These are phyloP conservation scores for Amphipyra tragopoginis DNA, from an alignment of 2,888 invertebrate species.

Conservation along the genomic window DNA sequence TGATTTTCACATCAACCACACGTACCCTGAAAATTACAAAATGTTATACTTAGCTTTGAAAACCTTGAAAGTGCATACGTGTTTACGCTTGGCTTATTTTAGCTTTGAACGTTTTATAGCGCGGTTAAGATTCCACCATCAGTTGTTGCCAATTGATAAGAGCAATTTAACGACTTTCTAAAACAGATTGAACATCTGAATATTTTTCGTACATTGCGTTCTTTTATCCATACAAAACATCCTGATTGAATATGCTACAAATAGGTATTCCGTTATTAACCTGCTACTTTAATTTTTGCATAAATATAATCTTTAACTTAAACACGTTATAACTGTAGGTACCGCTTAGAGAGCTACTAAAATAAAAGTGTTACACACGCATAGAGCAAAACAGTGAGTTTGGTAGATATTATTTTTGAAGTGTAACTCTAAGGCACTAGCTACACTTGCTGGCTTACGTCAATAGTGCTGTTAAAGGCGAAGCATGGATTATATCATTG, in stretches of 20 bases:
- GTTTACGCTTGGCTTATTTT: constrained; percentile 39
- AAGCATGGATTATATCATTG: too few relatives aligned
- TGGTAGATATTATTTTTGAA: constrained; percentile 18
- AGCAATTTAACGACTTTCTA: constrained; percentile 54
- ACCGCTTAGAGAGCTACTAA: constrained; percentile 20
- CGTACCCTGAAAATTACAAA: constrained; percentile 5
- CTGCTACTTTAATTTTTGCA: constrained; percentile 30
- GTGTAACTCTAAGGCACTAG: not conserved
- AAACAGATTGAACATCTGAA: constrained; percentile 47
- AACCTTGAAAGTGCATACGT: constrained; percentile 38
- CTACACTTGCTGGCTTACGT: not conserved
- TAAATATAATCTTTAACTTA: constrained; percentile 27
- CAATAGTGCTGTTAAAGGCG: too few relatives aligned
- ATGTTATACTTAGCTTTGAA: constrained; percentile 15
- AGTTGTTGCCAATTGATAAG: constrained; percentile 53
- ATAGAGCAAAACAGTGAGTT: constrained; percentile 9
- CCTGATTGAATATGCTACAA: constrained; percentile 27
- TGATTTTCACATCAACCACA: constrained; percentile 6
- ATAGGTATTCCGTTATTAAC: constrained; percentile 33
- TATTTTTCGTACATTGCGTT: constrained; percentile 30
- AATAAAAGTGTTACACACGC: constrained; percentile 33
- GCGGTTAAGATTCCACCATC: constrained; percentile 40
- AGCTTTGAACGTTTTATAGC: constrained; percentile 39
- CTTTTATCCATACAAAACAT: constrained; percentile 29
- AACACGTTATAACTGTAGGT: constrained; percentile 27